Evolutionary conservation across 2,797 vertebrate genomes (phyloP).

Genomic region (Oceanodroma leucorhoa): DNA sequence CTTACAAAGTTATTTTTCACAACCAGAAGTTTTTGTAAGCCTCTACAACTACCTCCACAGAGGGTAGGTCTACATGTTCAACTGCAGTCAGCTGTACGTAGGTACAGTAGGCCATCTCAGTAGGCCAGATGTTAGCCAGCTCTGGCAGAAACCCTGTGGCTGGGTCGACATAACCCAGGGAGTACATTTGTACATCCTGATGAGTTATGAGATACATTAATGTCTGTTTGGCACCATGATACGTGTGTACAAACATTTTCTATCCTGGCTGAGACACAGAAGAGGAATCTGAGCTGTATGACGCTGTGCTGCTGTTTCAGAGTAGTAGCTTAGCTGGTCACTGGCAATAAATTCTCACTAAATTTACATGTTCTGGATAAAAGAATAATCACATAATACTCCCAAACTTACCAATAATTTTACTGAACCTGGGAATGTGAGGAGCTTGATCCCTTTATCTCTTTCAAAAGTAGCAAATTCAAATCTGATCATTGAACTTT

Average conservation of each 20-base stretch:
- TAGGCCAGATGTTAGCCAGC: background rate
- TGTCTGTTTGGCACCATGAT: background rate
- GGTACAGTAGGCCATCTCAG: background rate
- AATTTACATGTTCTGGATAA: background rate
- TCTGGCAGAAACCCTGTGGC: background rate
- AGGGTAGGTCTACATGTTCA: background rate
- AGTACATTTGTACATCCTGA: background rate
- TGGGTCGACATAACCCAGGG: background rate
- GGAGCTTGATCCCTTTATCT: background rate
- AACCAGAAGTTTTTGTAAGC: background rate
- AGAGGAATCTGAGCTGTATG: background rate
- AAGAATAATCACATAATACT: background rate
- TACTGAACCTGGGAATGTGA: background rate
- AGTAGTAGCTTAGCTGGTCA: background rate
- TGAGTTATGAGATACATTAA: background rate
- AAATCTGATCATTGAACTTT: background rate
- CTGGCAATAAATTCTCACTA: background rate
- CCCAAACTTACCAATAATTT: background rate
- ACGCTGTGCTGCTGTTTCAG: background rate
- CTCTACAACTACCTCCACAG: background rate
- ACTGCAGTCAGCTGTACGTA: background rate
- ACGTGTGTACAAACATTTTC: background rate
- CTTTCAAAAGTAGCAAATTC: background rate
- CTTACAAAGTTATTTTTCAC: background rate
- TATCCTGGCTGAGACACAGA: background rate